These are phyloP conservation scores for Cirrhinus molitorella DNA, from an alignment of 2,797 vertebrate species.

Conservation along the genomic window DNA sequence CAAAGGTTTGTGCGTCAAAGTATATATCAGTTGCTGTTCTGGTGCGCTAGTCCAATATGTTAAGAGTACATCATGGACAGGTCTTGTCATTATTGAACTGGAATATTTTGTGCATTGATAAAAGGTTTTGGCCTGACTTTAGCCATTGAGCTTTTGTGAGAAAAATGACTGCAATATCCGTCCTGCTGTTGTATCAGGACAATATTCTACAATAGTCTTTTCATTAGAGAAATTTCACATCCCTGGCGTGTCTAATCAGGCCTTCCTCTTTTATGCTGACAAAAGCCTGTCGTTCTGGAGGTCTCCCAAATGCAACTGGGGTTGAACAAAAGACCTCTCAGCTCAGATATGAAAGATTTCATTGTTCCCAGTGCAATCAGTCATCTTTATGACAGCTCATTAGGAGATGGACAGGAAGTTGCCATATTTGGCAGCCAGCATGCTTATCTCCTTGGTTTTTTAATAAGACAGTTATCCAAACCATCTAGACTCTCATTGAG, in stretches of 20 bases:
- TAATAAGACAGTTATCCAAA: constrained; percentile 48
- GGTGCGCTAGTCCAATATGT: constrained; percentile 36
- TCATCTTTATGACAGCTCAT: constrained; percentile 61
- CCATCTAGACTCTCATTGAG: neutral
- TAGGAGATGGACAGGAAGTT: constrained; percentile 63
- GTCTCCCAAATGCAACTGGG: constrained; percentile 62
- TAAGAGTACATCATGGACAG: constrained; percentile 22
- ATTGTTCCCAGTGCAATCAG: constrained; percentile 65
- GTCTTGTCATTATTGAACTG: constrained; percentile 50
- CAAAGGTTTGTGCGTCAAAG: neutral
- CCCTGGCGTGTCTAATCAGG: constrained; percentile 67
- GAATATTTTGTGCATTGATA: constrained; percentile 50
- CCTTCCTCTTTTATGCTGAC: constrained; percentile 44
- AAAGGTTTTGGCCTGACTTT: constrained; percentile 47
- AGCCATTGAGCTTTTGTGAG: constrained; percentile 42
- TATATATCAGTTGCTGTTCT: constrained; percentile 1
- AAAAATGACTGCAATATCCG: constrained; percentile 55
- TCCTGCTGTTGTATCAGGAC: constrained; percentile 58
- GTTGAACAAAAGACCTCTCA: constrained; percentile 70
- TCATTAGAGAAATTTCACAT: constrained; percentile 71
- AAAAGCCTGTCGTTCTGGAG: constrained; percentile 30
- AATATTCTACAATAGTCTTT: constrained; percentile 60
- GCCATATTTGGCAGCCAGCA: constrained; percentile 60
- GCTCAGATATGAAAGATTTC: constrained; percentile 67
- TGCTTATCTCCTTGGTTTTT: constrained; percentile 49